A percentile compares a stretch with the other conserved stretches of the same genome.
Evolutionary conservation across 1,140 invertebrate genomes (phyloP).

Genomic region (Cydia splendana): DNA sequence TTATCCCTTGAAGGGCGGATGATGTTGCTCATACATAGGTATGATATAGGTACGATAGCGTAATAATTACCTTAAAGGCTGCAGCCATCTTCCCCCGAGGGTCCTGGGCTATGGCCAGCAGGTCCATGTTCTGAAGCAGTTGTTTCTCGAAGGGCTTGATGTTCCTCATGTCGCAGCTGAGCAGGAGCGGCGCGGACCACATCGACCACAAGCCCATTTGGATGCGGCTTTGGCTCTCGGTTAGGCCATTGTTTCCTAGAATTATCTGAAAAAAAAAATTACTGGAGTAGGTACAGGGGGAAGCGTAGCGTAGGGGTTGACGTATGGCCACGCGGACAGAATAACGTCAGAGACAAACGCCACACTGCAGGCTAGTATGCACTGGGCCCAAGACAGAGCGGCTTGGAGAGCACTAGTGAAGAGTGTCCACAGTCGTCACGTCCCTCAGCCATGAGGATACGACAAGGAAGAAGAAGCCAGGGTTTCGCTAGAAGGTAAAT

Average conservation of each 20-base stretch:
- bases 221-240: slow-evolving; percentile 88
- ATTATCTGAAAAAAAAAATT: slow-evolving; percentile 83
- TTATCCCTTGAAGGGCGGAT: slow-evolving; percentile 80
- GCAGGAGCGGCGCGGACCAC: slow-evolving; percentile 92
- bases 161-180: slow-evolving; percentile 90
- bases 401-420: too few relatives aligned
- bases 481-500: too few relatives aligned
- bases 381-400: too few relatives aligned
- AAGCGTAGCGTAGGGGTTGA: too few relatives aligned
- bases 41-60: slow-evolving; percentile 79
- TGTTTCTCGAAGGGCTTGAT: slow-evolving; percentile 86
- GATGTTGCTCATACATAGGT: slow-evolving; percentile 86
- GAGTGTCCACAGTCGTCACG: too few relatives aligned
- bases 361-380: too few relatives aligned
- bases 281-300: too few relatives aligned
- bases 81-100: slow-evolving; percentile 82
- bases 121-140: slow-evolving; percentile 88
- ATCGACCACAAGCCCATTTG: slow-evolving; percentile 96
- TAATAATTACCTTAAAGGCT: slow-evolving; percentile 65
- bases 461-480: too few relatives aligned
- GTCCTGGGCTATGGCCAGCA: slow-evolving; percentile 93
- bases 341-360: too few relatives aligned
- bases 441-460: too few relatives aligned
- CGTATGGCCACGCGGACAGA: too few relatives aligned
- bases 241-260: slow-evolving; percentile 92